phyloP scores from a whole-genome alignment of 2,797 vertebrate genomes.

The Oreortyx pictus region DNA sequence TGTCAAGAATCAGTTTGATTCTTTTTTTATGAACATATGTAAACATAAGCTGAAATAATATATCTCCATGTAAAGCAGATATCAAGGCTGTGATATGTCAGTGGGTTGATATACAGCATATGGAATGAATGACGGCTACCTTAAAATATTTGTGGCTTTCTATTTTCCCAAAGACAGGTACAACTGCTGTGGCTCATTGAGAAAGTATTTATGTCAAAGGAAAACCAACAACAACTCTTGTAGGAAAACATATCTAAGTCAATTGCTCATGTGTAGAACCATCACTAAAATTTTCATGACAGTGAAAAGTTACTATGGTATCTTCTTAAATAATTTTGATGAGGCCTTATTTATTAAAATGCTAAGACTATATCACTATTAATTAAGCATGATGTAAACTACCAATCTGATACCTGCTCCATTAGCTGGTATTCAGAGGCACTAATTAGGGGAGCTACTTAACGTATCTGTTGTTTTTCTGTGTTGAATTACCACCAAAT shows the following conservation, averaged over 20 bases:
- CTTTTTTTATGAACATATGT: neutral
- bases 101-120: neutral
- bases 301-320: neutral
- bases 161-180: neutral
- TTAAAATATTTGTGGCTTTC: constrained; percentile 13
- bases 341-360: constrained; percentile 49
- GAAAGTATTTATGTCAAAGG: neutral
- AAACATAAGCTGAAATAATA: neutral
- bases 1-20: neutral
- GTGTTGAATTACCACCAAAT: constrained; percentile 10
- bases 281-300: neutral
- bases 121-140: neutral
- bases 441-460: constrained; percentile 38
- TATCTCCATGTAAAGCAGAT: neutral
- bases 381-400: neutral
- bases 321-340: constrained; percentile 31
- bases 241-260: neutral
- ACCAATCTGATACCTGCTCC: neutral
- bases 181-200: neutral
- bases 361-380: constrained; percentile 38
- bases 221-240: neutral
- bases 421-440: constrained; percentile 21
- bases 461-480: neutral
- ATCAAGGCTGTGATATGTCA: neutral
- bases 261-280: neutral